Percentiles rank a stretch among this genome's conserved stretches.
Evolutionary conservation across 2,888 invertebrate genomes (phyloP).

Genomic region (Athrips mouffetella): DNA sequence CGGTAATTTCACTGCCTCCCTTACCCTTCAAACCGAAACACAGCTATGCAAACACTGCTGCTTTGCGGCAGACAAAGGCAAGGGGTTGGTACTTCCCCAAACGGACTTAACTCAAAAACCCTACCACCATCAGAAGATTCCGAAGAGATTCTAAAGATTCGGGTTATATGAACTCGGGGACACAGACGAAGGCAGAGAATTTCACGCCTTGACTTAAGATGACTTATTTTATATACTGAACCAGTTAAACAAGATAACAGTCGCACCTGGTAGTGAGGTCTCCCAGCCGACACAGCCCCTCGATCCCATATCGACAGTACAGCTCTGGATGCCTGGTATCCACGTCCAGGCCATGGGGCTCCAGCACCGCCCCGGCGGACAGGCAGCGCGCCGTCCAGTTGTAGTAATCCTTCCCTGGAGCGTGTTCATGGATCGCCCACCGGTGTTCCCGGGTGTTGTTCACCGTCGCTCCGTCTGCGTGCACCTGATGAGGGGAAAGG

Average conservation of each 20-base stretch:
- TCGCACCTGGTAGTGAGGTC: constrained; percentile 81
- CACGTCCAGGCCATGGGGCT: constrained; percentile 85
- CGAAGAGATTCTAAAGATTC: too few relatives aligned
- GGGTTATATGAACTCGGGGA: too few relatives aligned
- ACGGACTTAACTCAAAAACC: too few relatives aligned
- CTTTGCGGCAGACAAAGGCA: too few relatives aligned
- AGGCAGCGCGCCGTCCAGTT: constrained; percentile 93
- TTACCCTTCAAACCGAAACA: too few relatives aligned
- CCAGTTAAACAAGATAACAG: neutral
- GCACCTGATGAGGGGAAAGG: constrained; percentile 83
- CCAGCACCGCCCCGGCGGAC: constrained; percentile 84
- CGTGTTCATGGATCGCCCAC: constrained; percentile 89
- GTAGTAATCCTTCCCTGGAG: constrained; percentile 92
- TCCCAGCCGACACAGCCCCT: constrained; percentile 84
- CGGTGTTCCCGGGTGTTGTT: constrained; percentile 86
- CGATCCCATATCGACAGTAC: constrained; percentile 76
- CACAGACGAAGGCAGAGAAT: too few relatives aligned
- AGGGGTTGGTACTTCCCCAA: too few relatives aligned
- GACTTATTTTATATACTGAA: too few relatives aligned
- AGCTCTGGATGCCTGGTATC: constrained; percentile 78
- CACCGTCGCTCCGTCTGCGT: constrained; percentile 89
- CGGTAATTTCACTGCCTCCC: too few relatives aligned
- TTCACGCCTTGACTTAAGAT: too few relatives aligned
- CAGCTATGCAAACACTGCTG: too few relatives aligned
- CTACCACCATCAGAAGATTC: too few relatives aligned